A percentile compares a stretch with the other conserved stretches of the same genome.
Conservation (phyloP, 2,797 vertebrate genomes). For the Synaphobranchus kaupii region DNA sequence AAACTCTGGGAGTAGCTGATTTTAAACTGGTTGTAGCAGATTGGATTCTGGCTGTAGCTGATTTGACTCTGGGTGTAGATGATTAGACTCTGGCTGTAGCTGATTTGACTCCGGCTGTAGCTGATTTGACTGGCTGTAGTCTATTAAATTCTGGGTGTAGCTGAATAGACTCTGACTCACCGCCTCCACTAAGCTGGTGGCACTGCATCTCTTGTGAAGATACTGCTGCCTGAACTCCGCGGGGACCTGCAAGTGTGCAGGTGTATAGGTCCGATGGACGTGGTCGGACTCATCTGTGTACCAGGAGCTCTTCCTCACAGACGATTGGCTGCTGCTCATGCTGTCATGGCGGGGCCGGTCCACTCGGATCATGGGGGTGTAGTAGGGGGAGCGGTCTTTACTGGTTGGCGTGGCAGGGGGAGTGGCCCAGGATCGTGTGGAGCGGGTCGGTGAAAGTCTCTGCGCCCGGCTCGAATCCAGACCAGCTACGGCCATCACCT, state of each 20-base stretch:
- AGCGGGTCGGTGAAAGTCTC: conserved; percentile 85
- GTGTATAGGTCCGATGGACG: conserved; percentile 77
- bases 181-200: conserved; percentile 93
- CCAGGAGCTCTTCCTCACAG: conserved; percentile 88
- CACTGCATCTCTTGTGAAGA: conserved; percentile 89
- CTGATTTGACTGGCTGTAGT: too few species aligned
- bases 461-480: conserved; percentile 85
- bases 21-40: too few species aligned
- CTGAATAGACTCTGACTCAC: conserved; percentile 76
- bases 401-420: conserved; percentile 86
- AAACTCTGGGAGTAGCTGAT: too few species aligned
- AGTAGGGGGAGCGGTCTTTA: conserved; percentile 74
- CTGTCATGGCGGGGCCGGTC: conserved; percentile 84
- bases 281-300: conserved; percentile 82
- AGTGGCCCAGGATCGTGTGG: conserved; percentile 88
- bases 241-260: conserved; percentile 84
- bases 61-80: too few species aligned
- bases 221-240: conserved; percentile 76
- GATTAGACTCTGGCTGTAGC: too few species aligned
- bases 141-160: too few species aligned
- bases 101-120: too few species aligned
- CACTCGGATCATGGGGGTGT: conserved; percentile 90
- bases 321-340: conserved; percentile 80
- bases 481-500: conserved; percentile 94
- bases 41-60: too few species aligned